phyloP scores from a whole-genome alignment of 2,113 vertebrate species.

The Boulengeromyrus knoepffleri region DNA sequence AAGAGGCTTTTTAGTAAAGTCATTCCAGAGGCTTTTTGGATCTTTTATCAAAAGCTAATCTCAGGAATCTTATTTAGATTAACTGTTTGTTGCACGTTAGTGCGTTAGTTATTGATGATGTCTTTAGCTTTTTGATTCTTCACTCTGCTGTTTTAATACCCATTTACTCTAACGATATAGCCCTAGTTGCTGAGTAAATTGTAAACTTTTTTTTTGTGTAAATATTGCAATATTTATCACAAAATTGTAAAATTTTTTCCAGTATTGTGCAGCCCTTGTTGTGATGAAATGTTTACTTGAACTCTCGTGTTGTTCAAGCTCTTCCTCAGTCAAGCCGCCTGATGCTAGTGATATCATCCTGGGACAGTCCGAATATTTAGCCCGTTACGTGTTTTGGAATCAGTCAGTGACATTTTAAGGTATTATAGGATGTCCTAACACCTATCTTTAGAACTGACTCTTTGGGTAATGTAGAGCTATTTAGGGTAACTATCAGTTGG shows the following conservation, averaged over 20 bases:
- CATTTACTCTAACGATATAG: background rate
- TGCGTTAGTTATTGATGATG: background rate
- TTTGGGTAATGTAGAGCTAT: background rate
- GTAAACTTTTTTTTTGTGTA: background rate
- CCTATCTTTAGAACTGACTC: background rate
- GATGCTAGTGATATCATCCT: slow-evolving; percentile 31
- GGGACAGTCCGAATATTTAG: slow-evolving; percentile 15
- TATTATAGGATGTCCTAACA: background rate
- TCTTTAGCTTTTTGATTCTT: background rate
- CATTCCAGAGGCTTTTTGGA: background rate
- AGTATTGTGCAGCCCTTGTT: background rate
- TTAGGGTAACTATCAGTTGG: background rate
- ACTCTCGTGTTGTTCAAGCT: slow-evolving; percentile 34
- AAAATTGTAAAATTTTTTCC: background rate
- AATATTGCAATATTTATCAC: background rate
- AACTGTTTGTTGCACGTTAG: background rate
- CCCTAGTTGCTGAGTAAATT: background rate
- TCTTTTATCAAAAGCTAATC: background rate
- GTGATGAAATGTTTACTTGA: slow-evolving; percentile 20
- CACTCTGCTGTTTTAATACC: background rate
- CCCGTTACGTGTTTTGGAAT: background rate
- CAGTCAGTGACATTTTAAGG: background rate
- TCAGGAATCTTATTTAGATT: background rate
- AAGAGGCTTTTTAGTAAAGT: too few relatives aligned
- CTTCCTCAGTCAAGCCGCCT: background rate